Conservation (phyloP, 2,113 vertebrate species). For the Phaethon lepturus region DNA sequence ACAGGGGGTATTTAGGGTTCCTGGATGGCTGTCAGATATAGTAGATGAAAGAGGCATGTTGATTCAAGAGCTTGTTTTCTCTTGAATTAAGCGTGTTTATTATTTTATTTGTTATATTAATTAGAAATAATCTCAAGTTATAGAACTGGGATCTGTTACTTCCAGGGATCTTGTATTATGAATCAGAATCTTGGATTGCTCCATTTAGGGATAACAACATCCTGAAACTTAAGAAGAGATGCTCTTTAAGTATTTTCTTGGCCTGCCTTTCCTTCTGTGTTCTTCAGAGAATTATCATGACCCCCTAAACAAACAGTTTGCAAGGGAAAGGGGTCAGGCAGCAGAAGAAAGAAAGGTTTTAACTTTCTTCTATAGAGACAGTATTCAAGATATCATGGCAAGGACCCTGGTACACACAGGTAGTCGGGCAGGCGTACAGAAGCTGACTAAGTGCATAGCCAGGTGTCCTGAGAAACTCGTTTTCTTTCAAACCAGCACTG, state of each 20-base stretch:
- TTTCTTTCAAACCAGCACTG: neutral
- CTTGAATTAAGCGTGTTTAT: neutral
- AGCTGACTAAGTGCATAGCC: neutral
- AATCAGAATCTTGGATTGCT: neutral
- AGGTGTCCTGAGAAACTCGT: neutral
- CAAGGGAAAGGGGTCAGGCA: neutral
- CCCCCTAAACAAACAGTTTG: neutral
- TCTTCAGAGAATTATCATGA: neutral
- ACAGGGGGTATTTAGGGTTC: neutral
- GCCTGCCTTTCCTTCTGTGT: neutral
- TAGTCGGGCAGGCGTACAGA: neutral
- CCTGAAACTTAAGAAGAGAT: neutral
- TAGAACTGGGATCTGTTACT: neutral
- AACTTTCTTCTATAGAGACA: neutral
- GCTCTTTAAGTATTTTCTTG: neutral
- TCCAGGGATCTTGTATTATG: neutral
- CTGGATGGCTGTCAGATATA: neutral
- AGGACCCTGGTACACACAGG: neutral
- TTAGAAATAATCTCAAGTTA: neutral
- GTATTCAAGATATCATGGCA: neutral
- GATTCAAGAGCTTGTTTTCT: neutral
- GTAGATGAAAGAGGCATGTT: neutral
- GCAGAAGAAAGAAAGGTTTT: neutral
- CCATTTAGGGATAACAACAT: neutral
- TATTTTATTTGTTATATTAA: neutral